Evolutionary conservation across 2,797 vertebrate species (phyloP).

Genomic region (Cuniculus paca): DNA sequence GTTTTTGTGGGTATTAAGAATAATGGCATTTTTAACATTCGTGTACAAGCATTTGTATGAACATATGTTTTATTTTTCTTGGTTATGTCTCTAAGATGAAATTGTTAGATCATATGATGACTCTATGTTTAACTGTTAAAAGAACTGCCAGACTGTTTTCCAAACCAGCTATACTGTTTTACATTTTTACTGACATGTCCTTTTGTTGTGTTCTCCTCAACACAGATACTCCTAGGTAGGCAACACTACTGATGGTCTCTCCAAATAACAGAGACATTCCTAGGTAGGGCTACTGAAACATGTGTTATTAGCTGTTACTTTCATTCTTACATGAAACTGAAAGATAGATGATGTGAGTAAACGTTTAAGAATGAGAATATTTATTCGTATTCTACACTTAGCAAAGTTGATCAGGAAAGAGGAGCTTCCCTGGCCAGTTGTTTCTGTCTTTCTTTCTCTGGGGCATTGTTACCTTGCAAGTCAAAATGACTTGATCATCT

Average conservation of each 20-base stretch:
- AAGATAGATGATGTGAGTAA: background rate
- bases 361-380: conserved; percentile 36
- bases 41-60: background rate
- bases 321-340: background rate
- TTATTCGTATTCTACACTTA: background rate
- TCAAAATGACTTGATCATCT: background rate
- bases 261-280: background rate
- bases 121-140: background rate
- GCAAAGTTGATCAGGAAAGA: background rate
- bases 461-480: background rate
- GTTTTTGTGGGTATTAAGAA: background rate
- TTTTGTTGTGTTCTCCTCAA: background rate
- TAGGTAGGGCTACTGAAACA: background rate
- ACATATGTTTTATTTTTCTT: background rate
- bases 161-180: background rate
- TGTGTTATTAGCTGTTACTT: conserved; percentile 18
- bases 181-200: background rate
- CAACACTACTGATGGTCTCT: background rate
- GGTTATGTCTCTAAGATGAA: background rate
- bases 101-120: background rate
- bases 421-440: background rate
- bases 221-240: background rate
- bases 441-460: background rate
- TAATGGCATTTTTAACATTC: background rate
- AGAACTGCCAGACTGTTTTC: background rate